Conservation (phyloP, 1,140 invertebrate genomes). For the Harlomillsia oculata region DNA sequence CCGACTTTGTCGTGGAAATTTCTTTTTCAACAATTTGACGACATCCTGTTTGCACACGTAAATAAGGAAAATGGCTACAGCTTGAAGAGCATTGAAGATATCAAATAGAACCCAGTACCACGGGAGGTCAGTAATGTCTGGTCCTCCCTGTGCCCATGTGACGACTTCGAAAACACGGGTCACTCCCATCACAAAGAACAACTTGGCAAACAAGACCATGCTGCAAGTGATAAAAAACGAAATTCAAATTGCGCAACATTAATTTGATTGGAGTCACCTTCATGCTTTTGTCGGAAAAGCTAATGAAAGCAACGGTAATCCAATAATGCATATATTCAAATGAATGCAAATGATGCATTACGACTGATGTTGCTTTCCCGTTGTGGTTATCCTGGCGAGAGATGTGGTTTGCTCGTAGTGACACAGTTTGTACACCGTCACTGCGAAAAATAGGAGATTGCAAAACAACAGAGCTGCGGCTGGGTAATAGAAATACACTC, state of each 20-base stretch:
- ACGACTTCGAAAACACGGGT: slow-evolving; percentile 62
- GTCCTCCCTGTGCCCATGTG: slow-evolving; percentile 40
- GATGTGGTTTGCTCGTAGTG: not conserved
- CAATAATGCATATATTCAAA: no score
- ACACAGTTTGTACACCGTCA: slow-evolving; percentile 20
- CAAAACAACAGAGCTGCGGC: slow-evolving; percentile 9
- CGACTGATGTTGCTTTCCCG: not conserved
- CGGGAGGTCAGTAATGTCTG: slow-evolving; percentile 6
- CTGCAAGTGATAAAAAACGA: slow-evolving; percentile 37
- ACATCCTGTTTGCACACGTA: slow-evolving; percentile 63
- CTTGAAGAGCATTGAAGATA: slow-evolving; percentile 70
- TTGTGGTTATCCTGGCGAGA: not conserved
- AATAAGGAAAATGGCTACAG: slow-evolving; percentile 78
- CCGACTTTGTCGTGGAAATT: no score
- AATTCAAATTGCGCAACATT: not conserved
- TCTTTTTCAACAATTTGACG: not conserved
- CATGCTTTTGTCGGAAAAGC: no score
- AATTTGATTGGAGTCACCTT: no score
- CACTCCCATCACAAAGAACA: slow-evolving; percentile 61
- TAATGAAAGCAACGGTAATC: no score
- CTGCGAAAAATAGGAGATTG: slow-evolving; percentile 21
- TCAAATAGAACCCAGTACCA: slow-evolving; percentile 41
- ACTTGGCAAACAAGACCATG: slow-evolving; percentile 54
- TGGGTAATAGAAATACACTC: slow-evolving; percentile 27
- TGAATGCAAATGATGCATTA: not conserved